Conservation (phyloP, 2,113 vertebrate species). For the Saiga tatarica region DNA sequence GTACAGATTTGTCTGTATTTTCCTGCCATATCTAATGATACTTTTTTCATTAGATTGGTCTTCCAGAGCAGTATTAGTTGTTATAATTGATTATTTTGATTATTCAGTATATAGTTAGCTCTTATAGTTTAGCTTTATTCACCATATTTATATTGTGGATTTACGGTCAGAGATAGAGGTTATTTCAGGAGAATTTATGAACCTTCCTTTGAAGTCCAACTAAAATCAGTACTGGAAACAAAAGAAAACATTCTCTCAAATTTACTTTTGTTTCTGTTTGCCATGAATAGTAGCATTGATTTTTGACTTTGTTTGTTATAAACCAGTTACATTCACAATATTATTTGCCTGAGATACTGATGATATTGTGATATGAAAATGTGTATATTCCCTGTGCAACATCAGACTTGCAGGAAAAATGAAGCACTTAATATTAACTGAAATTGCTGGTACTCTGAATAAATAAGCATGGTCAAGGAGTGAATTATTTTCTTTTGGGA, state of each 20-base stretch:
- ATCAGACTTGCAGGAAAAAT: constrained; percentile 60
- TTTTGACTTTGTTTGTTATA: constrained; percentile 62
- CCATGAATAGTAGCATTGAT: constrained; percentile 50
- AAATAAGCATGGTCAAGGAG: constrained; percentile 73
- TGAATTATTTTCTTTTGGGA: constrained; percentile 71
- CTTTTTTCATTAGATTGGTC: constrained; percentile 73
- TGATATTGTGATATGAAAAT: constrained; percentile 63
- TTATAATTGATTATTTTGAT: constrained; percentile 67
- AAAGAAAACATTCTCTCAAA: constrained; percentile 40
- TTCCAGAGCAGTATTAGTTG: constrained; percentile 75
- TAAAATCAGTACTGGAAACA: constrained; percentile 42
- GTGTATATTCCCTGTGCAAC: constrained; percentile 62
- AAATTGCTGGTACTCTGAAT: constrained; percentile 73
- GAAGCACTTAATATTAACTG: constrained; percentile 64
- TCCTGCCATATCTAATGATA: constrained; percentile 73
- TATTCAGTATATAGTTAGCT: constrained; percentile 57
- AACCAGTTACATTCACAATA: constrained; percentile 60
- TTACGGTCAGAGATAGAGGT: constrained; percentile 37
- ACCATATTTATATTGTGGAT: constrained; percentile 69
- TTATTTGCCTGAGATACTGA: constrained; percentile 60
- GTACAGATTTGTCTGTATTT: constrained; percentile 77
- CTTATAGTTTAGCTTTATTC: constrained; percentile 61
- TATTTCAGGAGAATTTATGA: constrained; percentile 25
- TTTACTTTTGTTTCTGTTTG: constrained; percentile 61
- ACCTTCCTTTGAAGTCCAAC: constrained; percentile 45